Conservation (phyloP, 2,797 vertebrate genomes). For the Lithobates sylvaticus region DNA sequence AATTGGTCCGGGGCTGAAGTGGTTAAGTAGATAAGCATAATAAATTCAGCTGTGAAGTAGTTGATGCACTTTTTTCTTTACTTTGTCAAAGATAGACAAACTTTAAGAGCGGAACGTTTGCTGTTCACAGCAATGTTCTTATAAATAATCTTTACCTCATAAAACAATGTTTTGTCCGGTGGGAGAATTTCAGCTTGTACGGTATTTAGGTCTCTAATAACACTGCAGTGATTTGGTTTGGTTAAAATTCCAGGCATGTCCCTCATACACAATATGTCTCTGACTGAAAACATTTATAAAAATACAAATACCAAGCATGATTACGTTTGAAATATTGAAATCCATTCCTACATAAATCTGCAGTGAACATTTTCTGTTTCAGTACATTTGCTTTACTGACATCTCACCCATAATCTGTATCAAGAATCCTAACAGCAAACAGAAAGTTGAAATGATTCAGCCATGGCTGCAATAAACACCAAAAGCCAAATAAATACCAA, state of each 20-base stretch:
- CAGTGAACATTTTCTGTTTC: constrained; percentile 12
- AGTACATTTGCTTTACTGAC: constrained; percentile 31
- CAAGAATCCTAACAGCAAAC: constrained; percentile 2
- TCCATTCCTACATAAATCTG: constrained; percentile 25
- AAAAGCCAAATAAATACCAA: constrained; percentile 3
- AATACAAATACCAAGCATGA: constrained; percentile 33
- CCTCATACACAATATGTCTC: constrained; percentile 3
- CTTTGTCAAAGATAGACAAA: background rate
- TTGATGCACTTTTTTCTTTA: background rate
- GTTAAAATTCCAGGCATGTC: constrained; percentile 27
- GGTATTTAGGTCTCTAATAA: background rate
- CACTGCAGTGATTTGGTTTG: constrained; percentile 14
- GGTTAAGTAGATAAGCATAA: too few species aligned
- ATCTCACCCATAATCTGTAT: constrained; percentile 24
- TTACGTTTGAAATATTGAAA: constrained; percentile 41
- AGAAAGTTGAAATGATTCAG: constrained; percentile 2
- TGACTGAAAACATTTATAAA: constrained; percentile 38
- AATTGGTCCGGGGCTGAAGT: too few species aligned
- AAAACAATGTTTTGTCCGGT: background rate
- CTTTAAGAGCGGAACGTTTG: background rate
- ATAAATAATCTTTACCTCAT: background rate
- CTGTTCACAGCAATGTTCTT: background rate
- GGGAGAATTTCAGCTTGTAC: background rate
- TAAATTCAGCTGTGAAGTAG: background rate
- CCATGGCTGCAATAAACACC: background rate